Percentiles rank a stretch among this genome's conserved stretches.
These are phyloP conservation scores for Cataglyphis hispanica DNA, from an alignment of 1,140 invertebrate genomes.

Conservation along the genomic window DNA sequence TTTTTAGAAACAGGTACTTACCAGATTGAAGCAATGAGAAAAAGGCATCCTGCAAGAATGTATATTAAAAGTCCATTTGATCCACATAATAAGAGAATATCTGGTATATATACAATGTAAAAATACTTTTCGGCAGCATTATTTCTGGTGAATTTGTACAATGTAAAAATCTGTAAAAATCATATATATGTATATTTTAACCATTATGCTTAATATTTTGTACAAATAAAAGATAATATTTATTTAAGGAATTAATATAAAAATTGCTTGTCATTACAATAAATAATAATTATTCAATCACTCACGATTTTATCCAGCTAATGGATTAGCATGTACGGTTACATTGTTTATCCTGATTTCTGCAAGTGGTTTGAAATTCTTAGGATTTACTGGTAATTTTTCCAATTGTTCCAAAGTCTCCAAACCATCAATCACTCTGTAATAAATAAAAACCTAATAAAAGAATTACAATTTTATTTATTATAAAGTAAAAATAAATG, in stretches of 20 bases:
- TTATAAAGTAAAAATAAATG: background rate
- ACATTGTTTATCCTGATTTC: constrained; percentile 95
- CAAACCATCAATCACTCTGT: constrained; percentile 98
- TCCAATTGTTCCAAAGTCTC: constrained; percentile 98
- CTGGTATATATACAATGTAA: constrained; percentile 78
- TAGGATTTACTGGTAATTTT: constrained; percentile 97
- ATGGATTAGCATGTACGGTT: constrained; percentile 98
- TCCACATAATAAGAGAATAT: constrained; percentile 89
- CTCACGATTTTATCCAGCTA: constrained; percentile 89
- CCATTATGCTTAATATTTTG: constrained; percentile 12
- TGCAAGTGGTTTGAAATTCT: constrained; percentile 94
- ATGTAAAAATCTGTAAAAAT: constrained; percentile 4
- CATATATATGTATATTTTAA: background rate
- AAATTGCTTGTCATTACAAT: constrained; percentile 52
- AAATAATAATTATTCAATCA: background rate
- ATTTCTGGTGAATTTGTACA: background rate
- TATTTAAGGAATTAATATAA: constrained; percentile 11
- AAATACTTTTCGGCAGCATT: background rate
- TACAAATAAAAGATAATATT: constrained; percentile 14
- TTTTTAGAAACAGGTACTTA: constrained; percentile 92
- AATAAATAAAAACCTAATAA: constrained; percentile 81
- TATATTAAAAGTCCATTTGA: constrained; percentile 93
- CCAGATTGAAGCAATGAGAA: constrained; percentile 93
- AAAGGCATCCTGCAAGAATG: constrained; percentile 89
- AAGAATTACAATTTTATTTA: background rate